These are phyloP conservation scores for Grammomys dolichurus DNA, from an alignment of 2,113 vertebrate species.

Conservation along the genomic window DNA sequence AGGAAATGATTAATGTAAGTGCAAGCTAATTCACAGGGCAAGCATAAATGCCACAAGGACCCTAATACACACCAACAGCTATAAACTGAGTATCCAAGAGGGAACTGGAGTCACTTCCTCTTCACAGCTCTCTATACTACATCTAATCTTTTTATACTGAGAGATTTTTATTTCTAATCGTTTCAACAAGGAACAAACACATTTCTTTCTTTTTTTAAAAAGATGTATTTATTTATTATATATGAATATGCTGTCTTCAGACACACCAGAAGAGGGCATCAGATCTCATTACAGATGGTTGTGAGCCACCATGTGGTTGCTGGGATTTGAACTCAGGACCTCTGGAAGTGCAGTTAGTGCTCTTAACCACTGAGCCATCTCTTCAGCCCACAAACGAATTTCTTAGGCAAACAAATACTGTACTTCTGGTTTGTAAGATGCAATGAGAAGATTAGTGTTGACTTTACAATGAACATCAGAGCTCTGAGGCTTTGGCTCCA, in stretches of 20 bases:
- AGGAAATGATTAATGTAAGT: slow-evolving; percentile 47
- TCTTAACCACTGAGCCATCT: too few species aligned
- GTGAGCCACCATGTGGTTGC: too few species aligned
- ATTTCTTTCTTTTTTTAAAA: too few species aligned
- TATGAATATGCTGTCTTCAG: too few species aligned
- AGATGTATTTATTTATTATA: too few species aligned
- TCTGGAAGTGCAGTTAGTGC: too few species aligned
- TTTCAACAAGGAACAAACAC: slow-evolving; percentile 27
- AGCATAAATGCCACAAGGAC: slow-evolving; percentile 33
- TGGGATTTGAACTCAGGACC: too few species aligned
- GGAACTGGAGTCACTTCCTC: neutral
- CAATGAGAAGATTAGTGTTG: neutral
- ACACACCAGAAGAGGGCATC: too few species aligned
- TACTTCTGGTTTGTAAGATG: slow-evolving; percentile 47
- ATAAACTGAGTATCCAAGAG: slow-evolving; percentile 41
- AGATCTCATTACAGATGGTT: too few species aligned
- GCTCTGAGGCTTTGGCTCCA: slow-evolving; percentile 54
- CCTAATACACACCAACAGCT: neutral
- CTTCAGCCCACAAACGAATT: neutral
- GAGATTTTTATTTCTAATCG: neutral
- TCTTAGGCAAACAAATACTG: slow-evolving; percentile 45
- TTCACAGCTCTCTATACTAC: neutral
- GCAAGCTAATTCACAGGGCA: neutral
- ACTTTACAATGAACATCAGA: slow-evolving; percentile 57
- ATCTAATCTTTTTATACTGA: neutral